phyloP scores from a whole-genome alignment of 2,888 invertebrate genomes.

The Netelia fuscicornis region DNA sequence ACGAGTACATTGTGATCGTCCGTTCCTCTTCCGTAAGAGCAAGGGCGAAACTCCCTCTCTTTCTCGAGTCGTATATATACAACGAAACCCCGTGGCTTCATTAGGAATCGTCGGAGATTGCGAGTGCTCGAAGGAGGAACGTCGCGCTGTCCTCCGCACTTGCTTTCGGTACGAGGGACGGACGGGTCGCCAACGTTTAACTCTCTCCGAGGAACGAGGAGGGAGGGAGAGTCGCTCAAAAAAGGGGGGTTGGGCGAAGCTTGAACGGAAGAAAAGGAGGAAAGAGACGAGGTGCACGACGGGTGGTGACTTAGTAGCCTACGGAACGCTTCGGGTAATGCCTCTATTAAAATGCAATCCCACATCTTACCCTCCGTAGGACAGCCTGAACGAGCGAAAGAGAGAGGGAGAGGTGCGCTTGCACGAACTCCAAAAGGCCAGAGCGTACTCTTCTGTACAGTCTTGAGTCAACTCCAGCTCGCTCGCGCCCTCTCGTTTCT shows the following conservation, averaged over 20 bases:
- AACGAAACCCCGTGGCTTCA: slow-evolving; percentile 60
- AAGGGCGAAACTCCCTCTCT: no score
- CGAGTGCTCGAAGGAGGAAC: slow-evolving; percentile 8
- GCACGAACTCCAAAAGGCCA: slow-evolving; percentile 12
- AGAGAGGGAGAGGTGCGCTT: not conserved
- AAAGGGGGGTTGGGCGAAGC: slow-evolving; percentile 37
- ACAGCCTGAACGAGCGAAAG: slow-evolving; percentile 1
- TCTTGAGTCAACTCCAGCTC: slow-evolving; percentile 29
- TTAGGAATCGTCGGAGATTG: slow-evolving; percentile 68
- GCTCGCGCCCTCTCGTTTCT: slow-evolving; percentile 54
- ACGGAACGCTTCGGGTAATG: slow-evolving; percentile 72
- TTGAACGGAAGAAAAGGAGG: slow-evolving; percentile 43
- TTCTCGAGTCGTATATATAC: not conserved
- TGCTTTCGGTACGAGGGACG: slow-evolving; percentile 18
- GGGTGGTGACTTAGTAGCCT: slow-evolving; percentile 51
- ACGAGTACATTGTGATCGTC: not conserved
- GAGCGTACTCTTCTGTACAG: slow-evolving; percentile 31
- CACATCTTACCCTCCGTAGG: slow-evolving; percentile 69
- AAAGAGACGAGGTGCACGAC: slow-evolving; percentile 25
- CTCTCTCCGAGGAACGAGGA: slow-evolving; percentile 42
- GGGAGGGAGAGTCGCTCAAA: not conserved
- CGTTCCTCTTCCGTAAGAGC: not conserved
- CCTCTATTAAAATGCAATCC: slow-evolving; percentile 80
- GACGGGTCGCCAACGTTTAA: slow-evolving; percentile 45
- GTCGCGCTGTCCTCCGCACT: slow-evolving; percentile 16